These are phyloP conservation scores for Neopipo cinnamomea DNA, from an alignment of 2,113 vertebrate genomes.

Conservation along the genomic window DNA sequence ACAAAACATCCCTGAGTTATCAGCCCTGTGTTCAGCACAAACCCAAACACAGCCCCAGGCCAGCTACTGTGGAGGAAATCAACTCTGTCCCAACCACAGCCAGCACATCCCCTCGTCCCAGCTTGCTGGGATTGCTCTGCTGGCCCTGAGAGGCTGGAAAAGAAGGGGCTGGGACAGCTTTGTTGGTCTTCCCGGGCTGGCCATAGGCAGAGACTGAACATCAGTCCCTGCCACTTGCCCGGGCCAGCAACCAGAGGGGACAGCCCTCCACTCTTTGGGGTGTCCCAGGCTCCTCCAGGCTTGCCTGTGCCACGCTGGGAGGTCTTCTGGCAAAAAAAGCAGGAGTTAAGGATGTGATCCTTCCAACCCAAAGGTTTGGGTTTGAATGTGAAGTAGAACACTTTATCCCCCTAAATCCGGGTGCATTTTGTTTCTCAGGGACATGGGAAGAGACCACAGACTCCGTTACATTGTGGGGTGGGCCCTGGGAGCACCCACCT, in stretches of 20 bases:
- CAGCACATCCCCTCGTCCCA: background rate
- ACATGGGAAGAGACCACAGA: accelerated
- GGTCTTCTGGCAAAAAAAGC: background rate
- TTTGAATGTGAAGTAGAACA: accelerated
- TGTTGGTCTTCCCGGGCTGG: background rate
- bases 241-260: accelerated
- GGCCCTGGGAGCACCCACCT: background rate
- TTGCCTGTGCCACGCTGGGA: background rate
- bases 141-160: background rate
- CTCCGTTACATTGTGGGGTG: accelerated
- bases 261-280: background rate
- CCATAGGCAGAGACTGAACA: background rate
- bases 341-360: accelerated
- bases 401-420: accelerated
- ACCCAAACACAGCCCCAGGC: background rate
- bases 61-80: background rate
- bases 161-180: background rate
- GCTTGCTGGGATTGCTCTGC: background rate
- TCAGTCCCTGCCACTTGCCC: accelerated
- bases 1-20: background rate
- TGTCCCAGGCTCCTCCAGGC: background rate
- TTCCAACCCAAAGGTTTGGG: accelerated
- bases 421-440: background rate
- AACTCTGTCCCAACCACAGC: background rate
- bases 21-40: background rate